Base-by-base conservation (phyloP, 2,113 vertebrate species). In the Aphelocoma coerulescens region DNA sequence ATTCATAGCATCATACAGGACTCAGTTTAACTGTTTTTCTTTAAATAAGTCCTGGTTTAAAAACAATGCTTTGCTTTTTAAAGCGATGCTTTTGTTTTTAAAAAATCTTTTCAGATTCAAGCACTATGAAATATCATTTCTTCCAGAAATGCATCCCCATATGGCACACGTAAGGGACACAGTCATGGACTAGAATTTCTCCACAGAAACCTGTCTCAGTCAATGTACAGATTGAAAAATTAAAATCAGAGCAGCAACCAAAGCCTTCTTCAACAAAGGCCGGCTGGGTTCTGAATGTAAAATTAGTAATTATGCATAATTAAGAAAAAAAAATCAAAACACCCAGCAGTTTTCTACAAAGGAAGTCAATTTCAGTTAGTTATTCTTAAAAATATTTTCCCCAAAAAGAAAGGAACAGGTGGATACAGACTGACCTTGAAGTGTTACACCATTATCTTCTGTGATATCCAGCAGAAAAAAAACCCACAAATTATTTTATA, bases 351-450 rank as follows among this genome's bases (percentile, higher is more conserved):
- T 62, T 81, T 90, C 76, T 88, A 94, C 44, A 95, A 92, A 75
- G 49, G 27, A 86, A 96, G 91, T 80, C 2, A 73, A 65, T 66
- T 81, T 85, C 65, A 78, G 44, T 74, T 94, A 86, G 61, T 55
- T 93, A 75, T 48, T 87, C 96, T 85, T 41, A 26, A 74, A 87
- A 92, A 96, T 57, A 89, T 85, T 96, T 96, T 90, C 75, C 63
- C 91, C 52, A 17, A 88, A 95, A 96, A 95, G 39, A 89, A 48
- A 65, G 51, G 17, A 95, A 80, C 22, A 85, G 43, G 74, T 77
- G 82, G 57, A 86, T 79, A 85, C 73, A 87, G 62, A 57, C 59
- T 96, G 96, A 97, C 97, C 96, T 97, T 97, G 96, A 91, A 90
- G 76, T 26, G n/a, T 84, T 91, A 95, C 46, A 59, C 72, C 73